These are phyloP conservation scores for Cancer borealis DNA, from an alignment of 2,888 invertebrate species.

Conservation along the genomic window DNA sequence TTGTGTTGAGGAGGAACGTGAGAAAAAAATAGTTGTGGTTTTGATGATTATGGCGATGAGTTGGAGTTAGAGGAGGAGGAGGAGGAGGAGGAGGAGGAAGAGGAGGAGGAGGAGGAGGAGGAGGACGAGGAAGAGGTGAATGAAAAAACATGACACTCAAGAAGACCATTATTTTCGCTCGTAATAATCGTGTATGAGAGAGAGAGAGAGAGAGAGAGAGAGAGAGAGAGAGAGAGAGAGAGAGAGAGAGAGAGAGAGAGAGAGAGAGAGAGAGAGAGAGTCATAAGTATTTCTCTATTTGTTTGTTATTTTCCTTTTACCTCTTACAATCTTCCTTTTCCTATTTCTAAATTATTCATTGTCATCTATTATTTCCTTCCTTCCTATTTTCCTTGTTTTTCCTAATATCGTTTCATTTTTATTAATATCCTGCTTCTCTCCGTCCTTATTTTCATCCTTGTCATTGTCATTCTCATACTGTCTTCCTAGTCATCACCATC, in stretches of 20 bases:
- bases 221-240: background rate
- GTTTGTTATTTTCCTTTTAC: background rate
- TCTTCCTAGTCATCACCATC: background rate
- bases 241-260: background rate
- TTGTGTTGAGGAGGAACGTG: background rate
- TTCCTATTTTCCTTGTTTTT: background rate
- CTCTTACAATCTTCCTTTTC: background rate
- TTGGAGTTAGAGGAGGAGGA: background rate
- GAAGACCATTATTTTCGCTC: constrained; percentile 17
- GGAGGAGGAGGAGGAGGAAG: background rate
- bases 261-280: background rate
- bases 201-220: background rate
- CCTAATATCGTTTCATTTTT: background rate
- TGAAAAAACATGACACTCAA: constrained; percentile 6
- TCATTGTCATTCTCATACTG: background rate
- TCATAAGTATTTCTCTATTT: background rate
- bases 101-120: background rate
- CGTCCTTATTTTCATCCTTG: background rate
- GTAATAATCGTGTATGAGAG: background rate
- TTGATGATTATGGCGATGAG: background rate
- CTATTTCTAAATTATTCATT: background rate
- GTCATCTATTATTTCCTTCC: background rate
- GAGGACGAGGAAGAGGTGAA: background rate
- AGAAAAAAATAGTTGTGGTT: background rate
- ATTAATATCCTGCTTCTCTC: background rate